Conservation (phyloP, 1,140 invertebrate species). For the Sinonovacula constricta region DNA sequence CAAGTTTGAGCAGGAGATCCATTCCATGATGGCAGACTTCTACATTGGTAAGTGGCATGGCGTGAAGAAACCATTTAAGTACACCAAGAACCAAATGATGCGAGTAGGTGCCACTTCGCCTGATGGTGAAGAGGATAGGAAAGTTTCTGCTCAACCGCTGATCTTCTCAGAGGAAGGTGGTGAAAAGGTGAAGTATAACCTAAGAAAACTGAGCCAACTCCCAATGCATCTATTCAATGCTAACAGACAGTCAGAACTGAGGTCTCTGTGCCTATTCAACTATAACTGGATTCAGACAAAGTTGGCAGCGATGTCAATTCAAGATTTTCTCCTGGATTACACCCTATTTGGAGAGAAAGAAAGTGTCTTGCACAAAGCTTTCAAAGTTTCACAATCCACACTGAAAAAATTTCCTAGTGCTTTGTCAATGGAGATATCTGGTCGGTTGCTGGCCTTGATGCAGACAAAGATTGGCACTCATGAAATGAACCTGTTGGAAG, state of each 20-base stretch:
- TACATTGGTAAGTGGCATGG: constrained; percentile 96
- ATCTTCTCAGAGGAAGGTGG: constrained; percentile 82
- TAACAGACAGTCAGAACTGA: constrained; percentile 73
- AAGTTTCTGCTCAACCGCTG: constrained; percentile 95
- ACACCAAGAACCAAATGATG: constrained; percentile 89
- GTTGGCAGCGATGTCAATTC: constrained; percentile 63
- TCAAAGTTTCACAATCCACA: constrained; percentile 64
- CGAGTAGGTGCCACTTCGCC: constrained; percentile 82
- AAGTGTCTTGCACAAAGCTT: constrained; percentile 62
- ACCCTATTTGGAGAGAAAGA: constrained; percentile 81
- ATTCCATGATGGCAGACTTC: constrained; percentile 97
- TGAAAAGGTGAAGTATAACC: constrained; percentile 58
- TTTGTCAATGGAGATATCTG: constrained; percentile 69
- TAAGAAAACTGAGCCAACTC: constrained; percentile 68
- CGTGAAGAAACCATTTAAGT: constrained; percentile 95
- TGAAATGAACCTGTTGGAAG: constrained; percentile 53
- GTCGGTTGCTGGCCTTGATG: constrained; percentile 67
- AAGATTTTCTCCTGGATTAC: constrained; percentile 65
- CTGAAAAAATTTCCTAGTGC: constrained; percentile 66
- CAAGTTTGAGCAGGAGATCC: constrained; percentile 95
- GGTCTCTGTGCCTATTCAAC: constrained; percentile 62
- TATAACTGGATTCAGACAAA: constrained; percentile 68
- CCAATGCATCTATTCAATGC: constrained; percentile 64
- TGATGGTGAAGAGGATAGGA: constrained; percentile 94
- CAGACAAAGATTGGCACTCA: constrained; percentile 37